Conservation (phyloP, 2,113 vertebrate genomes). For the Menura novaehollandiae region DNA sequence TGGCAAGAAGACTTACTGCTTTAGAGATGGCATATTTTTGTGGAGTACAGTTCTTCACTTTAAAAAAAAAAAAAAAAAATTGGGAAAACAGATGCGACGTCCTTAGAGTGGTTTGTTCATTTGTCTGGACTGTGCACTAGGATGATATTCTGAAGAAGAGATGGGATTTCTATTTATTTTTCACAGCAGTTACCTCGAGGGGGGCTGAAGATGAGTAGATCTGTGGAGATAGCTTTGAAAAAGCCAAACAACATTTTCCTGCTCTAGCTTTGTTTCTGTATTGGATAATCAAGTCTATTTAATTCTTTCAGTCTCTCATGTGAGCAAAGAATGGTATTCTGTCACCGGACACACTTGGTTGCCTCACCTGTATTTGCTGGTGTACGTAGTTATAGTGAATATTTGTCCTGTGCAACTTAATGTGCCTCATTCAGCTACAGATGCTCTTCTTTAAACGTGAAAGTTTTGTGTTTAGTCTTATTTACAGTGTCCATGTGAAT, state of each 20-base stretch:
- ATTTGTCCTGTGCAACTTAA: neutral
- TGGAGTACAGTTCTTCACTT: neutral
- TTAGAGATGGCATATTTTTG: neutral
- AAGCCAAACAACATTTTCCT: neutral
- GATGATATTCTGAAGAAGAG: neutral
- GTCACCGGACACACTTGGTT: neutral
- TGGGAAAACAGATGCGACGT: fast-evolving
- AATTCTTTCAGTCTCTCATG: neutral
- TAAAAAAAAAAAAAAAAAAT: neutral
- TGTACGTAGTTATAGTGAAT: fast-evolving
- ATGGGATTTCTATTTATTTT: neutral
- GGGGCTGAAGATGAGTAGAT: neutral
- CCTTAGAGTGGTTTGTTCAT: neutral
- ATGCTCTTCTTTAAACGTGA: neutral
- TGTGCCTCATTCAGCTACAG: neutral
- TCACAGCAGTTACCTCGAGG: neutral
- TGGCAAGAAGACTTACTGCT: neutral
- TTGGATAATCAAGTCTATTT: neutral
- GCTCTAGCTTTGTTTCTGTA: neutral
- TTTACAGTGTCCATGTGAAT: neutral
- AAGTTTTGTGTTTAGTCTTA: neutral
- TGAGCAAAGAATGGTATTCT: neutral
- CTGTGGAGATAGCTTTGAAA: neutral
- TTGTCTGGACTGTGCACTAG: neutral
- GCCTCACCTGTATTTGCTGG: neutral